A percentile compares a stretch with the other conserved stretches of the same genome.
Evolutionary conservation across 2,888 invertebrate genomes (phyloP).

Genomic region (Meganola albula): DNA sequence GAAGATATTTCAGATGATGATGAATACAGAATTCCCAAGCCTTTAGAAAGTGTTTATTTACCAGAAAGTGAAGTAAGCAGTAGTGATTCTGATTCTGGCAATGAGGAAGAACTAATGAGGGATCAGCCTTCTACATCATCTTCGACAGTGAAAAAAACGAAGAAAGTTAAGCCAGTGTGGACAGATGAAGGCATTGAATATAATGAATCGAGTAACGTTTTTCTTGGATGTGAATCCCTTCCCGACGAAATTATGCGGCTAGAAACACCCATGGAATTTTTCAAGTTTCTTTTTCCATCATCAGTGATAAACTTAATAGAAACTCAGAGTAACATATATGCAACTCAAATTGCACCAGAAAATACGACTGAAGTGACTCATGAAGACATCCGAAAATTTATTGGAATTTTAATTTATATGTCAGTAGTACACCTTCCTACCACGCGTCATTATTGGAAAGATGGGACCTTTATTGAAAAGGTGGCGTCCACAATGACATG

Average conservation of each 20-base stretch:
- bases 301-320: constrained; percentile 12
- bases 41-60: too few species aligned
- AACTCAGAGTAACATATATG: constrained; percentile 13
- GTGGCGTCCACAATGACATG: constrained; percentile 18
- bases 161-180: neutral
- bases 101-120: neutral
- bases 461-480: constrained; percentile 18
- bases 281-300: constrained; percentile 17
- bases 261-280: constrained; percentile 16
- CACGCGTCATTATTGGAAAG: constrained; percentile 24
- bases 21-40: too few species aligned
- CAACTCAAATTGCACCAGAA: constrained; percentile 11
- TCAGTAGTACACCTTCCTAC: constrained; percentile 23
- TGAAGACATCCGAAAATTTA: constrained; percentile 18
- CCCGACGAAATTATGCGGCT: constrained; percentile 15
- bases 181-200: neutral
- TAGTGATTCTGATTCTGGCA: too few species aligned
- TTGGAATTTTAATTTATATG: constrained; percentile 22
- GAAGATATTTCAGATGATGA: constrained; percentile 16
- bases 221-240: constrained; percentile 13
- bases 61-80: neutral
- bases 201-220: neutral
- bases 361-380: constrained; percentile 7
- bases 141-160: neutral
- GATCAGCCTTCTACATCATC: neutral